Evolutionary conservation across 2,113 vertebrate genomes (phyloP).

Genomic region (Clarias magur): DNA sequence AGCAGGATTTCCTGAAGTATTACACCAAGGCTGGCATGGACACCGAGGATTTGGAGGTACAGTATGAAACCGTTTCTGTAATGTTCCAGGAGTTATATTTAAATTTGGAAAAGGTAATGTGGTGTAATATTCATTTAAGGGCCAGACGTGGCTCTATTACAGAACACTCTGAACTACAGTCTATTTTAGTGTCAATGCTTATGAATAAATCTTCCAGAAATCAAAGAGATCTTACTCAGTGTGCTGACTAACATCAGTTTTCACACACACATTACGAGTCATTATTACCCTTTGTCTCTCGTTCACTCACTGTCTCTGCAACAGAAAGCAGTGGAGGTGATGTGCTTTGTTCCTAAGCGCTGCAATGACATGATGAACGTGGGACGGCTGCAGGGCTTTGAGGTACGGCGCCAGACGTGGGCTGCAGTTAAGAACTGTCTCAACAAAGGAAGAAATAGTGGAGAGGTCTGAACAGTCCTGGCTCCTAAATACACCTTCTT

Average conservation of each 20-base stretch:
- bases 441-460: background rate
- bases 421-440: conserved; percentile 41
- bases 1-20: conserved; percentile 89
- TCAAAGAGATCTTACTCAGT: conserved; percentile 16
- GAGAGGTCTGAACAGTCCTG: background rate
- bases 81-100: conserved; percentile 20
- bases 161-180: conserved; percentile 10
- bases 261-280: background rate
- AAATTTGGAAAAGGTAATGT: conserved; percentile 9
- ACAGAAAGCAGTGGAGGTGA: conserved; percentile 90
- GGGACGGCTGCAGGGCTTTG: conserved; percentile 88
- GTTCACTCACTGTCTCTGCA: conserved; percentile 30
- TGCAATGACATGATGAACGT: conserved; percentile 96
- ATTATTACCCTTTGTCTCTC: background rate
- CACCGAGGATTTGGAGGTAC: conserved; percentile 81
- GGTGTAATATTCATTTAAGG: background rate
- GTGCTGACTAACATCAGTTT: background rate
- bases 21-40: conserved; percentile 85
- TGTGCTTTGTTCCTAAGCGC: conserved; percentile 91
- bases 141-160: background rate
- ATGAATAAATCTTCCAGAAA: background rate
- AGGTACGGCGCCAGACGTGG: conserved; percentile 70
- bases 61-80: conserved; percentile 41
- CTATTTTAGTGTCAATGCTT: background rate
- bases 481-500: conserved; percentile 35